A percentile compares a stretch with the other conserved stretches of the same genome.
Conservation (phyloP, 2,888 invertebrate genomes). For the Neelides folsomi region DNA sequence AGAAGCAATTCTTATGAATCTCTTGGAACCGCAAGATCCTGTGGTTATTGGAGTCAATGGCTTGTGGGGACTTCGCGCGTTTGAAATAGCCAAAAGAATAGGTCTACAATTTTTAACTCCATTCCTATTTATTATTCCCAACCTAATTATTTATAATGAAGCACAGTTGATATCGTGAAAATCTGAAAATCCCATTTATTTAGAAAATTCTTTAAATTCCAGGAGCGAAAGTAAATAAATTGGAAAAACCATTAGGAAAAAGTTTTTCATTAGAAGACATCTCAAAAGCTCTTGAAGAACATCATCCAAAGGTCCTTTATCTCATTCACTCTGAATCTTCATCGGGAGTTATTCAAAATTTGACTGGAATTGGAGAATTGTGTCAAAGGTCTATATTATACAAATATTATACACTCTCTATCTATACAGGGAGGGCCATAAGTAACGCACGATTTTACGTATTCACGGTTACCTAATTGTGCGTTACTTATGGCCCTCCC, state of each 20-base stretch:
- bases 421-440: too few species aligned
- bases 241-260: conserved; percentile 44
- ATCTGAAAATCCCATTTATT: too few species aligned
- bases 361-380: conserved; percentile 61
- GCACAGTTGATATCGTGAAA: too few species aligned
- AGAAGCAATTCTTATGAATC: conserved; percentile 69
- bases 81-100: conserved; percentile 48
- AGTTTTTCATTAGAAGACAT: conserved; percentile 52
- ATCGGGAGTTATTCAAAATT: conserved; percentile 65
- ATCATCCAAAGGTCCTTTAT: conserved; percentile 60
- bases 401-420: too few species aligned
- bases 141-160: too few species aligned
- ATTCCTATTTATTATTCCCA: too few species aligned
- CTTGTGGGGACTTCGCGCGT: conserved; percentile 71
- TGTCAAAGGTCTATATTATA: conserved; percentile 54
- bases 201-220: too few species aligned
- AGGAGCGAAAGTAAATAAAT: conserved; percentile 37
- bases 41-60: conserved; percentile 63
- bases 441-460: too few species aligned
- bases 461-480: too few species aligned
- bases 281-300: conserved; percentile 49
- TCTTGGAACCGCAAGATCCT: conserved; percentile 61
- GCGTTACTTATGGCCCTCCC: too few species aligned
- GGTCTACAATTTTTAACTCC: too few species aligned
- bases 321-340: conserved; percentile 79